Conservation (phyloP, 2,888 invertebrate species). For the Anthrax anthrax region DNA sequence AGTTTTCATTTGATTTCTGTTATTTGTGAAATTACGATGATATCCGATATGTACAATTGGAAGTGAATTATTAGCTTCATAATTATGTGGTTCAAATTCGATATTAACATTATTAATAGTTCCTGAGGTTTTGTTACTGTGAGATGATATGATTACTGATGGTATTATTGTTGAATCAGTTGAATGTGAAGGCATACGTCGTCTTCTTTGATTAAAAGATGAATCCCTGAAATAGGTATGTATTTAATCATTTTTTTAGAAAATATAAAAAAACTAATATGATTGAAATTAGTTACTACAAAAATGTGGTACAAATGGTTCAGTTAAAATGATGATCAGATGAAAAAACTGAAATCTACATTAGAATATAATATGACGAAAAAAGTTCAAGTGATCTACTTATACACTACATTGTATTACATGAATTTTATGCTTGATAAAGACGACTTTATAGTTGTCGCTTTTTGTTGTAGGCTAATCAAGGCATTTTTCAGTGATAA, state of each 20-base stretch:
- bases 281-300: too few relatives aligned
- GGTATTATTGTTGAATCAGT: not conserved
- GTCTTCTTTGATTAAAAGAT: not conserved
- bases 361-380: too few relatives aligned
- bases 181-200: conserved; percentile 1
- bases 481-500: too few relatives aligned
- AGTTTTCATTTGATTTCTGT: not conserved
- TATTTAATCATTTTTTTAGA: not conserved
- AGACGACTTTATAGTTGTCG: too few relatives aligned
- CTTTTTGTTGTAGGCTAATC: too few relatives aligned
- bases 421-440: too few relatives aligned
- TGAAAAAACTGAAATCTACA: too few relatives aligned
- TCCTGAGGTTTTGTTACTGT: not conserved
- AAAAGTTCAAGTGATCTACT: too few relatives aligned
- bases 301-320: too few relatives aligned
- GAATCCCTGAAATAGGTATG: not conserved
- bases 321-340: too few relatives aligned
- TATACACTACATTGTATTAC: too few relatives aligned
- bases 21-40: not conserved
- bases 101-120: not conserved
- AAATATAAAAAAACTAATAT: not conserved
- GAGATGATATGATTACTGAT: not conserved
- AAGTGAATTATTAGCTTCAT: not conserved
- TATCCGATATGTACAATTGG: conserved; percentile 1
- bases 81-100: not conserved